phyloP scores from a whole-genome alignment of 1,140 invertebrate species.

The Thaumetopoea pityocampa region DNA sequence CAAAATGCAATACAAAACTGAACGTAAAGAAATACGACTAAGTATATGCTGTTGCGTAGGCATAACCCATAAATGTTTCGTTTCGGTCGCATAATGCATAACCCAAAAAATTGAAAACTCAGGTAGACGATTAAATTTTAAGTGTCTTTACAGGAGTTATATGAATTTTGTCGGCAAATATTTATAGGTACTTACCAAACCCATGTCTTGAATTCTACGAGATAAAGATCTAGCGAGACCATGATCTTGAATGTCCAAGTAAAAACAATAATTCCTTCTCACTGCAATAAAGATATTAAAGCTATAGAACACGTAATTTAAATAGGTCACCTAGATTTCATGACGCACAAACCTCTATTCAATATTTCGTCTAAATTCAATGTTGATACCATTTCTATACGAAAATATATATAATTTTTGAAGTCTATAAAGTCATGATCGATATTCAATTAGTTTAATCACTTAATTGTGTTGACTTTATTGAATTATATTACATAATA shows the following conservation, averaged over 20 bases:
- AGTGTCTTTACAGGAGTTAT: constrained; percentile 9
- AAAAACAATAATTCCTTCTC: constrained; percentile 79
- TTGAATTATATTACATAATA: constrained; percentile 38
- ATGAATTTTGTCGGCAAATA: constrained; percentile 48
- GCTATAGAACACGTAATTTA: constrained; percentile 6
- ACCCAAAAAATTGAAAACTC: constrained; percentile 38
- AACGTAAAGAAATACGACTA: constrained; percentile 43
- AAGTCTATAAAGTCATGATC: constrained; percentile 15
- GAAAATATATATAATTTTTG: constrained; percentile 17
- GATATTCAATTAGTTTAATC: constrained; percentile 14
- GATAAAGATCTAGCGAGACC: constrained; percentile 78
- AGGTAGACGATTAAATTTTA: constrained; percentile 17
- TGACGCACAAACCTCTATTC: constrained; percentile 52
- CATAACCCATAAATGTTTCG: no score
- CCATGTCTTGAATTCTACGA: constrained; percentile 80
- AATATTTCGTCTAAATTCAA: constrained; percentile 62
- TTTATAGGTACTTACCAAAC: constrained; percentile 77
- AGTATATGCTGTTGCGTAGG: no score
- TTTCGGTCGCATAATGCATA: no score
- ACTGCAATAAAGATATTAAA: constrained; percentile 33
- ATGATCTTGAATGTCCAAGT: constrained; percentile 83
- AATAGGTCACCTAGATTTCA: constrained; percentile 31
- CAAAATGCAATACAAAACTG: constrained; percentile 26
- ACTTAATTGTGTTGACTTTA: constrained; percentile 13
- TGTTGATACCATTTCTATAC: constrained; percentile 59